Base-by-base conservation (phyloP, 2,797 vertebrate species). In the Amblyraja radiata region DNA sequence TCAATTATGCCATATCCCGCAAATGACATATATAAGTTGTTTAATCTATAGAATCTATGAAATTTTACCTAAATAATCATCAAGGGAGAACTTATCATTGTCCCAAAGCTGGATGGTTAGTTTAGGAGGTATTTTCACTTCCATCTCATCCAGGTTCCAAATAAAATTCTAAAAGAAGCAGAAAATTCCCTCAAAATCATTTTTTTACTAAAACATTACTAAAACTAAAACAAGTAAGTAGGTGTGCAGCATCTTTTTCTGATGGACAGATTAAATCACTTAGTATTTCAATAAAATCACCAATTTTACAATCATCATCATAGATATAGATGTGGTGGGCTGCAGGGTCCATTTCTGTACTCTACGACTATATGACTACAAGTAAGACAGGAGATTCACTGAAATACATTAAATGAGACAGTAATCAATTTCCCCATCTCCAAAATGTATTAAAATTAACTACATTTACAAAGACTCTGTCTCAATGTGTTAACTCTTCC, bases 41-140 rank as follows among this genome's bases (percentile, higher is more conserved):
- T 0, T 71, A 71, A 71, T 71, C 68, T 71, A 11, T 68, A 68
- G 81, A 86, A 1, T 61, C 83, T 65, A 6, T 73, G 5, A 54
- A 93, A 76, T 25, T 95, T 96, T 94, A 97, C 97, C 97, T 93
- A 97, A 84, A 91, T 96, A 96, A 94, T 96, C 96, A 0, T 97
- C 96, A 0, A 93, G 88, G 0, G 95, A 95, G 88, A 97, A 96
- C 68, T 94, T 94, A 93, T 97, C 96, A 0, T 97, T 97, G 94
- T 97, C 97, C 97, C 97, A 97, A 93, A 97, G 93, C 54, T 97
- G 96, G 65, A 97, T 96, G 93, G 96, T 95, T 54, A 97, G 96
- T 4, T 95, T 95, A 28, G 96, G 96, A 0, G 97, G 97, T 63
- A 96, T 94, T 94, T 96, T 97, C 61, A 81, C 94, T 68, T 94